Evolutionary conservation across 1,140 invertebrate genomes (phyloP).

Genomic region (Drosophila grimshawi): DNA sequence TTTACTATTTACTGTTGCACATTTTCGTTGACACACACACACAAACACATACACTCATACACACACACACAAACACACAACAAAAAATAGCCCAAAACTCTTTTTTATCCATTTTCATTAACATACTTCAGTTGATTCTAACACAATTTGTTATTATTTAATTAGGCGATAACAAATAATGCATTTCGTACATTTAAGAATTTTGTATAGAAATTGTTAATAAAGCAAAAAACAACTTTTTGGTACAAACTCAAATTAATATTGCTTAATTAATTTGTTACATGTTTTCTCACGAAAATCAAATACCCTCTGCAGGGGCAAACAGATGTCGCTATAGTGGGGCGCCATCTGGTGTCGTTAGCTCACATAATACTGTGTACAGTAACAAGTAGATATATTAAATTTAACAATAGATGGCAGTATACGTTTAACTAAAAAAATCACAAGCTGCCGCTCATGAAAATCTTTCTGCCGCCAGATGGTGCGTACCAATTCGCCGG

Average conservation of each 20-base stretch:
- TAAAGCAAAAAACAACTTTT: slow-evolving; percentile 64
- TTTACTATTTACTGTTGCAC: slow-evolving; percentile 21
- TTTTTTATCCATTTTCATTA: slow-evolving; percentile 43
- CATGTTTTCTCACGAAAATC: too few species aligned
- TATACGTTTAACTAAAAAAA: not conserved
- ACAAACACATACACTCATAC: too few species aligned
- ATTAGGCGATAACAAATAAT: slow-evolving; percentile 62
- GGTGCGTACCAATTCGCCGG: not conserved
- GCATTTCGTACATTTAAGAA: slow-evolving; percentile 73
- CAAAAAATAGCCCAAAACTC: slow-evolving; percentile 71
- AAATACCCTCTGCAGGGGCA: too few species aligned
- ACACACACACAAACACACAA: slow-evolving; percentile 22
- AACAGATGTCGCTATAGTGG: not conserved
- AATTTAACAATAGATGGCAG: too few species aligned
- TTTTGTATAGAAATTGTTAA: slow-evolving; percentile 81
- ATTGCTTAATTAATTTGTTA: not conserved
- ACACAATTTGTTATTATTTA: slow-evolving; percentile 75
- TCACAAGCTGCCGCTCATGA: not conserved
- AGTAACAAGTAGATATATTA: not conserved
- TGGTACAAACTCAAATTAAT: slow-evolving; percentile 50
- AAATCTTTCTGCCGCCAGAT: not conserved
- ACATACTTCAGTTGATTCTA: slow-evolving; percentile 57
- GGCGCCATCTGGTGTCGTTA: not conserved
- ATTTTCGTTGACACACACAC: slow-evolving; percentile 55
- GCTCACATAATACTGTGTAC: not conserved